phyloP scores from a whole-genome alignment of 2,797 vertebrate species.

The Micrastur ruficollis region DNA sequence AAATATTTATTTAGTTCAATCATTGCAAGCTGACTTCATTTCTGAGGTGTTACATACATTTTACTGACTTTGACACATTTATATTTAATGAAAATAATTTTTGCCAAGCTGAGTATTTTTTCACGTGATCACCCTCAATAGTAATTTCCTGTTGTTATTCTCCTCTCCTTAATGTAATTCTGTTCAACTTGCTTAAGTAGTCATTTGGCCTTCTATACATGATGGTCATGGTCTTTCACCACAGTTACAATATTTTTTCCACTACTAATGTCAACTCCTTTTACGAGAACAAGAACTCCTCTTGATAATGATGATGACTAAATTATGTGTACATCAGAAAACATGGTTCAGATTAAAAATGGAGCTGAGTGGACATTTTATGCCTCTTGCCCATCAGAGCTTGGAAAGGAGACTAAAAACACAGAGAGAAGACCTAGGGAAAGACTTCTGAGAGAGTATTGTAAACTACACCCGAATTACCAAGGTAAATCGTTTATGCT shows the following conservation, averaged over 20 bases:
- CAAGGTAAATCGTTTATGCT: neutral
- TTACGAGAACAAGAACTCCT: neutral
- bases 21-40: neutral
- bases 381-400: neutral
- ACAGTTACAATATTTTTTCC: neutral
- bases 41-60: neutral
- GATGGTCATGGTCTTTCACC: neutral
- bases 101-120: neutral
- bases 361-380: neutral
- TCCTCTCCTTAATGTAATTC: neutral
- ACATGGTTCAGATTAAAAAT: neutral
- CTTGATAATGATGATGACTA: neutral
- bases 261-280: neutral
- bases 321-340: neutral
- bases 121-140: neutral
- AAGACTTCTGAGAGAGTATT: neutral
- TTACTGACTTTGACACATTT: neutral
- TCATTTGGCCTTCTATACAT: neutral
- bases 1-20: neutral
- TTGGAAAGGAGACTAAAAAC: neutral
- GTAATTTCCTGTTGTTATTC: neutral
- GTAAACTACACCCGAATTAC: neutral
- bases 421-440: neutral
- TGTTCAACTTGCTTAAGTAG: neutral
- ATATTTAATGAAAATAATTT: constrained; percentile 13